Base-by-base conservation (phyloP, 2,888 invertebrate genomes). In the Phania funesta region DNA sequence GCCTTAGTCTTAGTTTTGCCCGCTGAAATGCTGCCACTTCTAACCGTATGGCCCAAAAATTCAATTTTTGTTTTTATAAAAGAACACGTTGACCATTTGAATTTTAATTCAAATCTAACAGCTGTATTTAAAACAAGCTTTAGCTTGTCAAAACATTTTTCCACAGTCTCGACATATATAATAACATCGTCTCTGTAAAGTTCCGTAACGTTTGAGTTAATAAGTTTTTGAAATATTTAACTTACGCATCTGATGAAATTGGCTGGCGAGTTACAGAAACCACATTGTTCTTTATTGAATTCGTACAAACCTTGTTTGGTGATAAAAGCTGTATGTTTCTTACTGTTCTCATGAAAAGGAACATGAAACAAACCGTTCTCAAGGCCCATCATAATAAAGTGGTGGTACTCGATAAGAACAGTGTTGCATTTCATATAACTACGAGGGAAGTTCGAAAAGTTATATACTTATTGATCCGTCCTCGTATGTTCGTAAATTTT, bases 241-340 rank as follows among this genome's bases (percentile, higher is more conserved):
- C 73, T 29, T 29, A 29, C 29, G 9, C 78, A 83, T 9, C 74
- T 35, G 18, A 77, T 77, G 44, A 83, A 74, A 16, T 35, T 62
- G 6, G 74, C 80, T 50, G 80, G 74, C 7, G 68, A 74, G 41
- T 80, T 80, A 11, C 68, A 44, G 50, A 74, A 80, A 0, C 79
- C 73, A 48, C 73, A 80, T 32, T 67, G 79, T 35, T 78, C 75
- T 46, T 41, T 60, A 9, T 71, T 68, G 20, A 83, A 80, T 41
- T 83, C 75, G 18, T 52, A 84, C 6, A 26, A 24, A 52, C 26
- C 52, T 52, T 52, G 52, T 26, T 52, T 52, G 38, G 64, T 77
- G 18, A 77, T 58, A 52, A 76, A 73, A 13, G 80, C 70, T 9
- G 74, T 73, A 56, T 71, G 80, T 22, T 73, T 73, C 38, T 20